A percentile compares a stretch with the other conserved stretches of the same genome.
These are phyloP conservation scores for Limnephilus rhombicus DNA, from an alignment of 2,888 invertebrate genomes.

Conservation along the genomic window DNA sequence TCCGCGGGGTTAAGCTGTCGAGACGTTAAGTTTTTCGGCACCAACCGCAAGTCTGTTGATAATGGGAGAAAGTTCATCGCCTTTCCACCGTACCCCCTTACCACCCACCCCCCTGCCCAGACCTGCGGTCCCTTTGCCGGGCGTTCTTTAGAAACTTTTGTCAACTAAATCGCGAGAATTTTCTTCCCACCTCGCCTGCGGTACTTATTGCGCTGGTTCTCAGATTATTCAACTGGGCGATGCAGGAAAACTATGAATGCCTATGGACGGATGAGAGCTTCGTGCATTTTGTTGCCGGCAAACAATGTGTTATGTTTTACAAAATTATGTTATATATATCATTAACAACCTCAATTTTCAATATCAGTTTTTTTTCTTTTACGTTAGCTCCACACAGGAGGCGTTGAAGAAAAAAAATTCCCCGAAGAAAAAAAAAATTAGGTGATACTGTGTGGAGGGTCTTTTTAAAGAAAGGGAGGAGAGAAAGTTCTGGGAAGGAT, in stretches of 20 bases:
- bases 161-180: conserved; percentile 18
- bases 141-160: conserved; percentile 12
- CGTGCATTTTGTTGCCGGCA: no score
- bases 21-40: not conserved
- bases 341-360: no score
- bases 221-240: not conserved
- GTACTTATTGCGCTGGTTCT: not conserved
- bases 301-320: no score
- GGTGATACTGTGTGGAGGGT: no score
- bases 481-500: no score
- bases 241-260: not conserved
- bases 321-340: no score
- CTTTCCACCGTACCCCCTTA: not conserved
- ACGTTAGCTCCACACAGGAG: no score
- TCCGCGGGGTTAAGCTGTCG: not conserved
- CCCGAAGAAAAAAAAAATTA: no score
- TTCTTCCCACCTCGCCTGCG: not conserved
- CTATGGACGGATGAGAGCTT: no score
- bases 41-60: not conserved
- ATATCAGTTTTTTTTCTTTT: no score
- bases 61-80: conserved; percentile 15
- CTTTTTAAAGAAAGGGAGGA: no score
- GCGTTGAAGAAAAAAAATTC: no score
- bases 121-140: not conserved
- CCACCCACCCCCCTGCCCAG: not conserved